Evolutionary conservation across 2,888 invertebrate species (phyloP).

Genomic region (Phorcus lineatus): DNA sequence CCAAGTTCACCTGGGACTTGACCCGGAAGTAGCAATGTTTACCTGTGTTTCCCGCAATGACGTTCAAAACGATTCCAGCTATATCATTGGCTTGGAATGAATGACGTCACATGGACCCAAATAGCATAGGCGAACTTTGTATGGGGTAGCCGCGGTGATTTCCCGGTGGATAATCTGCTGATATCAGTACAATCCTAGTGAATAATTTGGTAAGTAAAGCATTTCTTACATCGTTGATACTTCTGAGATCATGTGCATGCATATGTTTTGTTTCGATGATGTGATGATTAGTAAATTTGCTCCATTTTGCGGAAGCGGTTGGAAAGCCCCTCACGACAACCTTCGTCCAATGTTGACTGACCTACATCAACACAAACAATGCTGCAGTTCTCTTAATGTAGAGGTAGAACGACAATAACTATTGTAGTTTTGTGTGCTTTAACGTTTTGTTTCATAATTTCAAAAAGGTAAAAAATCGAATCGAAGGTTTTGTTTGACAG

Average conservation of each 20-base stretch:
- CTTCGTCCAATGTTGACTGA: conserved; percentile 30
- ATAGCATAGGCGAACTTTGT: conserved; percentile 33
- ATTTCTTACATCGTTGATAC: conserved; percentile 6
- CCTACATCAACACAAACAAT: conserved; percentile 23
- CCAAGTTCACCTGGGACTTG: too few species aligned
- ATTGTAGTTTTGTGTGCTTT: background rate
- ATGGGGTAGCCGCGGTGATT: conserved; percentile 35
- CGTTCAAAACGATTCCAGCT: conserved; percentile 29
- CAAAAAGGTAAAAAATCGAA: background rate
- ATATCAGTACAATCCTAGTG: conserved; percentile 32
- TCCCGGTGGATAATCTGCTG: conserved; percentile 31
- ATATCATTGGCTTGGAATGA: conserved; percentile 32
- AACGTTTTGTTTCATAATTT: background rate
- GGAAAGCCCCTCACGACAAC: conserved; percentile 23
- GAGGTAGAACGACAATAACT: background rate
- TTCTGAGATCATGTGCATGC: background rate
- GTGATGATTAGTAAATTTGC: background rate
- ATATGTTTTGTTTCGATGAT: background rate
- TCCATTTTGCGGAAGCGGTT: conserved; percentile 19
- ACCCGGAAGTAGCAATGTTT: conserved; percentile 34
- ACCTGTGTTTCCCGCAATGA: conserved; percentile 38
- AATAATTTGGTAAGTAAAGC: conserved; percentile 23
- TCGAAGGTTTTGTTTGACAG: conserved; percentile 8
- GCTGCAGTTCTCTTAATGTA: background rate
- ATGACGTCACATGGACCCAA: conserved; percentile 40